phyloP scores from a whole-genome alignment of 2,113 vertebrate species.

The Lucifuga dentata region DNA sequence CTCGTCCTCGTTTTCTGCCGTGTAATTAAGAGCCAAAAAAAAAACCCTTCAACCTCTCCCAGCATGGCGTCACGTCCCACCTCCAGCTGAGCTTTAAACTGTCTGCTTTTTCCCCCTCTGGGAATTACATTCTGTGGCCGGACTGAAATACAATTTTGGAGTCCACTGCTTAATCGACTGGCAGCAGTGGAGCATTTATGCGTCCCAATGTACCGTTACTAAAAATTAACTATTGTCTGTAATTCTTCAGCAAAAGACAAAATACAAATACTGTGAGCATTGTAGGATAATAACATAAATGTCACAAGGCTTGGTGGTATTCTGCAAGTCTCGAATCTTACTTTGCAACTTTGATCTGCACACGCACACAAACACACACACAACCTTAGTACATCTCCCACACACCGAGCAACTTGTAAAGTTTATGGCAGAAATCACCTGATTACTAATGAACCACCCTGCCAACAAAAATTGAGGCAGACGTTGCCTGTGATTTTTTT shows the following conservation, averaged over 20 bases:
- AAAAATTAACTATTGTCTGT: too few relatives aligned
- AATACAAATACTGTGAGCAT: neutral
- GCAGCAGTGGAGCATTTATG: neutral
- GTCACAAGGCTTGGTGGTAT: too few relatives aligned
- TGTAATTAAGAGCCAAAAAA: conserved; percentile 80
- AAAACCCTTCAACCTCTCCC: conserved; percentile 66
- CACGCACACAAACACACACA: too few relatives aligned
- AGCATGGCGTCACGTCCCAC: conserved; percentile 43
- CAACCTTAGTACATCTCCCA: too few relatives aligned
- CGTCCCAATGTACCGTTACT: neutral
- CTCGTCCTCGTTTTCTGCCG: conserved; percentile 53
- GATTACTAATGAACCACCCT: conserved; percentile 30
- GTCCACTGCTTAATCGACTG: conserved; percentile 12
- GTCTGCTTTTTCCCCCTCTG: conserved; percentile 40
- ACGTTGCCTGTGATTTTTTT: neutral
- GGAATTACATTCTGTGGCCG: neutral
- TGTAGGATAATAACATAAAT: too few relatives aligned
- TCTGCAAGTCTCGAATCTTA: too few relatives aligned
- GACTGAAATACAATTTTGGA: conserved; percentile 11
- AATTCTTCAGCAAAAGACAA: neutral
- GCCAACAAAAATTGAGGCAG: conserved; percentile 18
- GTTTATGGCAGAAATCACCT: conserved; percentile 33
- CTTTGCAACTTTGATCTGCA: too few relatives aligned
- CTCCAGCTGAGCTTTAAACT: conserved; percentile 56
- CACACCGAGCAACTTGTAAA: too few relatives aligned